Conservation (phyloP, 2,113 vertebrate genomes). For the Indicator indicator region DNA sequence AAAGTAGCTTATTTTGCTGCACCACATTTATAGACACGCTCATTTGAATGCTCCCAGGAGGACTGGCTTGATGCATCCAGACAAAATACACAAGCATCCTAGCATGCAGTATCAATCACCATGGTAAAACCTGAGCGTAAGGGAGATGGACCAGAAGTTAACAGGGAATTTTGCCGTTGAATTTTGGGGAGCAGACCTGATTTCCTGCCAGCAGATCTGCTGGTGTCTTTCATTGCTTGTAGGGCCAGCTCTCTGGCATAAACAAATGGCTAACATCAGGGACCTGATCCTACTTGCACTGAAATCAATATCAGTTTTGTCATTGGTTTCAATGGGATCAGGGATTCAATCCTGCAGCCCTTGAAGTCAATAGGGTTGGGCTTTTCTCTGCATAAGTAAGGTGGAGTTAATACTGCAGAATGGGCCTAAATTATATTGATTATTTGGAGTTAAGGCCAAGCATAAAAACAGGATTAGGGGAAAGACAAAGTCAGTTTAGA, state of each 20-base stretch:
- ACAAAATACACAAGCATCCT: neutral
- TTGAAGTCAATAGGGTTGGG: neutral
- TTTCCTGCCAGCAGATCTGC: neutral
- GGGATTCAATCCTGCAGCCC: neutral
- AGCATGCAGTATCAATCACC: rapidly evolving
- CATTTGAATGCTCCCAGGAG: slow-evolving; percentile 38
- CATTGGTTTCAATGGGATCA: slow-evolving; percentile 13
- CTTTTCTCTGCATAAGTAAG: neutral
- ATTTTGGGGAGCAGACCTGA: slow-evolving; percentile 2
- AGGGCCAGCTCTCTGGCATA: neutral
- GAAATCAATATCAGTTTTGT: slow-evolving; percentile 27
- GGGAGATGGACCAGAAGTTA: neutral
- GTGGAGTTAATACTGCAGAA: neutral
- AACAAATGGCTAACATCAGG: neutral
- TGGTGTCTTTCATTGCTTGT: neutral
- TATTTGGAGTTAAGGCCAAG: neutral
- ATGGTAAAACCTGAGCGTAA: neutral
- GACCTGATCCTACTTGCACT: slow-evolving; percentile 25
- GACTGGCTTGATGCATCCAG: neutral
- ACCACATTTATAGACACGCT: slow-evolving; percentile 38
- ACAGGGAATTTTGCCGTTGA: neutral
- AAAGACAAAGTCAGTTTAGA: neutral
- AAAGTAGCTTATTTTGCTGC: slow-evolving; percentile 45
- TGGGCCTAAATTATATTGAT: neutral
- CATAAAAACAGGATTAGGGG: neutral